These are phyloP conservation scores for Ophion costatus DNA, from an alignment of 2,888 invertebrate genomes.

Conservation along the genomic window DNA sequence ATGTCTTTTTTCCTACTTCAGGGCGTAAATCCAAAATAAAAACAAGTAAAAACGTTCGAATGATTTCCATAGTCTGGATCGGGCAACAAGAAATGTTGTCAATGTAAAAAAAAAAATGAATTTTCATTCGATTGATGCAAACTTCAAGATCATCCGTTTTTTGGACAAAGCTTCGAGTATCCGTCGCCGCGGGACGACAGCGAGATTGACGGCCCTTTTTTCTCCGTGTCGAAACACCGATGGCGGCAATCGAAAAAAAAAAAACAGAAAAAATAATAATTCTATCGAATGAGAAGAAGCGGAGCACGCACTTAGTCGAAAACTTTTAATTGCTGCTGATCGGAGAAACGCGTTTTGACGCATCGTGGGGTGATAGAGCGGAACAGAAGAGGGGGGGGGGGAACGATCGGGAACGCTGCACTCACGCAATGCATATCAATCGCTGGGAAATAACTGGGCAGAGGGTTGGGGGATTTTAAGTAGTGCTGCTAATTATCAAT, in stretches of 20 bases:
- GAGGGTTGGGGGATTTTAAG: conserved; percentile 24
- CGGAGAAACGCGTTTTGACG: conserved; percentile 55
- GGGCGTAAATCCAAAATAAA: too few relatives aligned
- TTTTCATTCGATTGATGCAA: too few relatives aligned
- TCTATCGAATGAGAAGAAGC: too few relatives aligned
- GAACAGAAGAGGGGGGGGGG: background rate
- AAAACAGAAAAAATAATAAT: background rate
- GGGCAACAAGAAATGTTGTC: too few relatives aligned
- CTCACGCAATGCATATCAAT: conserved; percentile 61
- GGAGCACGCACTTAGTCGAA: conserved; percentile 29
- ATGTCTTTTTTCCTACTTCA: too few relatives aligned
- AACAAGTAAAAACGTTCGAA: too few relatives aligned
- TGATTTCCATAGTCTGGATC: too few relatives aligned
- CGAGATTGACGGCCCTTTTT: too few relatives aligned
- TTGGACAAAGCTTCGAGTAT: too few relatives aligned
- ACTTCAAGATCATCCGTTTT: too few relatives aligned
- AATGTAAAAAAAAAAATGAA: too few relatives aligned
- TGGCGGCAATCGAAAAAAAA: background rate
- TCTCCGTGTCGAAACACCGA: background rate
- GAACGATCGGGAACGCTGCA: conserved; percentile 49
- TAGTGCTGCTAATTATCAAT: conserved; percentile 29
- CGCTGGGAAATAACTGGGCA: conserved; percentile 9
- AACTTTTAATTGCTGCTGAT: conserved; percentile 55
- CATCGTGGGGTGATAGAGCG: conserved; percentile 26
- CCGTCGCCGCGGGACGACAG: too few relatives aligned